Conservation (phyloP, 2,797 vertebrate genomes). For the Halcyon leucocephala region DNA sequence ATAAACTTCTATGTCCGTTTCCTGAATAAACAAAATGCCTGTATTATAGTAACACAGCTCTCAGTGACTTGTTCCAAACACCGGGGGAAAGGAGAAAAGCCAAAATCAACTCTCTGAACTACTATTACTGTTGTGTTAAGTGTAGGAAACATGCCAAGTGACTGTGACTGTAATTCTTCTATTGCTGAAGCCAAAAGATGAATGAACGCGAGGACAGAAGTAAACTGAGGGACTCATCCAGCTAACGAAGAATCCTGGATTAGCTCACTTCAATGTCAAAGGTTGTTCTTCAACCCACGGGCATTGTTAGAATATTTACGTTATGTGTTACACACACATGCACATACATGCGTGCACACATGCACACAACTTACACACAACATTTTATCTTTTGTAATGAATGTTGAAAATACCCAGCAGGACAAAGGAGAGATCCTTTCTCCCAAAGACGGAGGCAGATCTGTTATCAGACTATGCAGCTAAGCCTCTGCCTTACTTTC, state of each 20-base stretch:
- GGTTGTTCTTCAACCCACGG: background rate
- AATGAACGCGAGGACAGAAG: background rate
- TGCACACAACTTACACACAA: background rate
- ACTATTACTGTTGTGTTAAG: background rate
- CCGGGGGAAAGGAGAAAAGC: background rate
- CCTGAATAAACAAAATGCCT: background rate
- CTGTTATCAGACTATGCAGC: background rate
- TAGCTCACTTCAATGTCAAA: background rate
- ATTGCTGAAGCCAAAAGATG: background rate
- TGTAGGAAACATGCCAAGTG: background rate
- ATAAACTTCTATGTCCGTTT: background rate
- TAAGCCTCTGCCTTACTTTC: background rate
- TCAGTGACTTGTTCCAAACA: background rate
- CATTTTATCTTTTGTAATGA: background rate
- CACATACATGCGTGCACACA: background rate
- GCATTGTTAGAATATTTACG: background rate
- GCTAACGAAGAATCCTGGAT: background rate
- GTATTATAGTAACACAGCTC: background rate
- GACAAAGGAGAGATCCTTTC: background rate
- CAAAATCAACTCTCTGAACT: background rate
- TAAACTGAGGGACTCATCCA: background rate
- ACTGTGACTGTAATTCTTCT: background rate
- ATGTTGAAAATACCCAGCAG: background rate
- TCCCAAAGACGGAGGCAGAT: background rate
- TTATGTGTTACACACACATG: fast-evolving